Conservation (phyloP, 2,888 invertebrate genomes). For the Adela reaumurella region DNA sequence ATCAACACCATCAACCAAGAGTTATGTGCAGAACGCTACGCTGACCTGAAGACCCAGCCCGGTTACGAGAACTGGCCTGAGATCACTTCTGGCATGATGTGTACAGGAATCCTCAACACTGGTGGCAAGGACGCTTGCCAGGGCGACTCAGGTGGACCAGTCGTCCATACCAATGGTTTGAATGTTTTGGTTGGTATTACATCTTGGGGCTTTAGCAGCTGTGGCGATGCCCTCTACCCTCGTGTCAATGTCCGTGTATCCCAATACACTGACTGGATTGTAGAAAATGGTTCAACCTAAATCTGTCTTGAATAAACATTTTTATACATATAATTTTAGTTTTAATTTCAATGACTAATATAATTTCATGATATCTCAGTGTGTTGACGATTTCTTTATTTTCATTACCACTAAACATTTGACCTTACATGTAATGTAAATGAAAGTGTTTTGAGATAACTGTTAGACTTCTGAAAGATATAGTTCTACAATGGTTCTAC, state of each 20-base stretch:
- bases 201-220: constrained; percentile 18
- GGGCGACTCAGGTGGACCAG: constrained; percentile 30
- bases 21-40: constrained; percentile 27
- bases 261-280: constrained; percentile 18
- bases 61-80: constrained; percentile 17
- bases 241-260: constrained; percentile 20
- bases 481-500: too few species aligned
- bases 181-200: constrained; percentile 12
- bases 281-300: too few species aligned
- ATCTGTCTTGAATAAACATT: too few species aligned
- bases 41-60: constrained; percentile 17
- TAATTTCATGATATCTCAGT: too few species aligned
- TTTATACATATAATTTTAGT: too few species aligned
- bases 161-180: constrained; percentile 22
- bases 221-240: constrained; percentile 17
- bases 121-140: constrained; percentile 17
- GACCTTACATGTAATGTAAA: too few species aligned
- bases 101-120: constrained; percentile 27
- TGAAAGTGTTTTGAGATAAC: too few species aligned
- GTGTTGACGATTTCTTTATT: too few species aligned
- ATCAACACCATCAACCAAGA: constrained; percentile 25
- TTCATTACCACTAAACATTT: too few species aligned
- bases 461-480: too few species aligned
- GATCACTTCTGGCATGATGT: constrained; percentile 30
- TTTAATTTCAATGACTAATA: too few species aligned